These are phyloP conservation scores for Gobio occitaniae DNA, from an alignment of 2,797 vertebrate species.

Conservation along the genomic window DNA sequence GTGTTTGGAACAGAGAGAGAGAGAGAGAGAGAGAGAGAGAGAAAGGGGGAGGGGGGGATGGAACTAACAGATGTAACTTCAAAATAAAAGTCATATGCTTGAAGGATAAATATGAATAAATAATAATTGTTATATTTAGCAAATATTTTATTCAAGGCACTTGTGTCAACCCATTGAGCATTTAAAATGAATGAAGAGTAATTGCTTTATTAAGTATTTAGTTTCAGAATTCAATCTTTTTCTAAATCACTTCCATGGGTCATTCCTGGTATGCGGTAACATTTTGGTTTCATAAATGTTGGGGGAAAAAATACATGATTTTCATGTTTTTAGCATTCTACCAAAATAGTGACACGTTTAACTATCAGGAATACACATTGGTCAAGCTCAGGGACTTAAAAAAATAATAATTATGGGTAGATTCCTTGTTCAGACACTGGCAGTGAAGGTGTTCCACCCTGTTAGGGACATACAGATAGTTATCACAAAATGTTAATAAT, in stretches of 20 bases:
- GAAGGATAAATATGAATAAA: not conserved
- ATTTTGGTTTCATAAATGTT: too few relatives aligned
- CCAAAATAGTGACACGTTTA: too few relatives aligned
- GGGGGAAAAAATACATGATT: too few relatives aligned
- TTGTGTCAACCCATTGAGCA: not conserved
- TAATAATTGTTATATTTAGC: not conserved
- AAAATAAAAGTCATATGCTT: not conserved
- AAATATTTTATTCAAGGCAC: not conserved
- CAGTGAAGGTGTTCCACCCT: too few relatives aligned
- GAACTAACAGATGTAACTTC: constrained; percentile 3
- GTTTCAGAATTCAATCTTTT: not conserved
- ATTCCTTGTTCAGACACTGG: too few relatives aligned
- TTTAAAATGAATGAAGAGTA: not conserved
- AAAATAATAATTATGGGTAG: too few relatives aligned
- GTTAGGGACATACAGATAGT: too few relatives aligned
- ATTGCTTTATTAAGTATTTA: not conserved
- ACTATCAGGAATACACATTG: too few relatives aligned
- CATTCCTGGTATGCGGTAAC: too few relatives aligned
- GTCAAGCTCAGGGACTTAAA: too few relatives aligned
- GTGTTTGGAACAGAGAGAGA: not conserved
- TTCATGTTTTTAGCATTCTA: too few relatives aligned
- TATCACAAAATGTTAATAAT: too few relatives aligned
- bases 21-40: not conserved
- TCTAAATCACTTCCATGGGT: not conserved
- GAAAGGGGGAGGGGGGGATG: not conserved